Conservation (phyloP, 2,113 vertebrate species). For the Hymenochirus boettgeri region DNA sequence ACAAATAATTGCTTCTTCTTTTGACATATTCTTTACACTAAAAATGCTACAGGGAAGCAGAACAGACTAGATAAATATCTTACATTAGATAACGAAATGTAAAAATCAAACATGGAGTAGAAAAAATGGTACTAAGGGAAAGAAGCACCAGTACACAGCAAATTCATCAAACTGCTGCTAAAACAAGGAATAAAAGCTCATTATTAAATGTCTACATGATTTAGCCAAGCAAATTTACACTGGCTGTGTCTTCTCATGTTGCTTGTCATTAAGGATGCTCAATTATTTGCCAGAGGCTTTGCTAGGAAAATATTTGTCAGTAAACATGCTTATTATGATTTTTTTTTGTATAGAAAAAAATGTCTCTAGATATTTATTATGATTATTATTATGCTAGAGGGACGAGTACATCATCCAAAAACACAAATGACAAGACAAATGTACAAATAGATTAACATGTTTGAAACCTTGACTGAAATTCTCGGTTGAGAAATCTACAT, state of each 20-base stretch:
- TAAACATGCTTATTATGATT: constrained; percentile 21
- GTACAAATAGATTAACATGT: too few species aligned
- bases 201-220: constrained; percentile 17
- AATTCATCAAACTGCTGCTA: constrained; percentile 2
- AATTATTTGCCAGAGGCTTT: constrained; percentile 25
- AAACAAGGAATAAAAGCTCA: constrained; percentile 15
- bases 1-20: neutral
- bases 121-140: neutral
- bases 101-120: neutral
- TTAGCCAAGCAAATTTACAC: constrained; percentile 24
- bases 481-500: too few species aligned
- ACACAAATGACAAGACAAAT: neutral
- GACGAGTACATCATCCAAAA: constrained; percentile 2
- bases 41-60: neutral
- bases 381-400: constrained; percentile 15
- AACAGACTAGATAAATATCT: neutral
- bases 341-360: constrained; percentile 3
- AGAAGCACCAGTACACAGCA: neutral
- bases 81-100: neutral
- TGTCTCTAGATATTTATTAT: neutral
- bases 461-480: too few species aligned
- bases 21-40: neutral
- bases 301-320: constrained; percentile 14
- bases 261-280: constrained; percentile 10
- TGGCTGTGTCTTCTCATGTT: constrained; percentile 12